Base-by-base conservation (phyloP, 2,113 vertebrate genomes). In the Hystrix brachyura region DNA sequence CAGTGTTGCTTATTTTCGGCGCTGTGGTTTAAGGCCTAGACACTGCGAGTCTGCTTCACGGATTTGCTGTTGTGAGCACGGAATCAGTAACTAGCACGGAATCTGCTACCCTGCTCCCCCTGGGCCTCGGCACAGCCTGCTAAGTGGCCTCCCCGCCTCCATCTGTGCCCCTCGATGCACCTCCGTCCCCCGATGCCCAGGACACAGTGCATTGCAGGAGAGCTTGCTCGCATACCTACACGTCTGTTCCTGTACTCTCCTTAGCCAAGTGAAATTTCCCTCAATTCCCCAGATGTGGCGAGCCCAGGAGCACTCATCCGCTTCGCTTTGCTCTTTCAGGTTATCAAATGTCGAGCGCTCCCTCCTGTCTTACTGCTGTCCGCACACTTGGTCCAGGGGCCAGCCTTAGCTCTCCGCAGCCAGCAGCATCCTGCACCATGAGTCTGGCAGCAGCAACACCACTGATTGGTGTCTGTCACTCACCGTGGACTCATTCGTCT, bases 391-490 rank as follows among this genome's bases (percentile, higher is more conserved):
- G 18, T 79, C 38, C 4, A 15, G 53, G 8, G 72, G 38, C 34
- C 14, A 13, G 6, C 34, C 57, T 82, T 79, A 14, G 23, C 21
- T 69, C 51, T 13, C 29, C 25, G n/a, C 46, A 78, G 74, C 38
- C 29, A 29, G 19, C 5, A 59, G 65, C 69, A 29, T 64, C 79
- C 48, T 69, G 38, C 53, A 21, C 53, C 1, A 4, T 65, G 51
- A 46, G 48, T 43, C 55, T 46, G 76, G 76, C 60, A 64, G 64
- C 18, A 10, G 43, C 1, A 65, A 55, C 46, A 55, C 67, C 23
- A 51, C 53, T 93, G 86, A 38, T 29, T 82, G 48, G 74, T 78
- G 64, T 92, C 76, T 88, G 81, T 59, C 78, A 32, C 65, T 85
- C 57, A 17, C 38, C 14, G 17, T 13, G 18, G 60, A 72, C 38